A percentile compares a stretch with the other conserved stretches of the same genome.
These are phyloP conservation scores for Rostratula benghalensis DNA, from an alignment of 2,113 vertebrate species.

Conservation along the genomic window DNA sequence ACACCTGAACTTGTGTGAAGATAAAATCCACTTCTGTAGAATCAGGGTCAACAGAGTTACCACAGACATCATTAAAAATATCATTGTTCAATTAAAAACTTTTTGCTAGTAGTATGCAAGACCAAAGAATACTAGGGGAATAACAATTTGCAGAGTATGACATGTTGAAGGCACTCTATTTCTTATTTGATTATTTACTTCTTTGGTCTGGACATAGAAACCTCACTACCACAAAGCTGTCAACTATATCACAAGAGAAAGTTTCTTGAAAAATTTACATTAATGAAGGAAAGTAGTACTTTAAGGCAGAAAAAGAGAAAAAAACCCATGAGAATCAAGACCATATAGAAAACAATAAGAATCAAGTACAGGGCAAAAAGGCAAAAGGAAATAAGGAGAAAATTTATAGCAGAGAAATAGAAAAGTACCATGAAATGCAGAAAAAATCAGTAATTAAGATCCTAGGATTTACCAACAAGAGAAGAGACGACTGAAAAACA, in stretches of 20 bases:
- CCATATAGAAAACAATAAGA: background rate
- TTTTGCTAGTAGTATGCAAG: background rate
- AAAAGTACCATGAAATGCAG: background rate
- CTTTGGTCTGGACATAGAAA: background rate
- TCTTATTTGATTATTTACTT: background rate
- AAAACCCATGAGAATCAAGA: background rate
- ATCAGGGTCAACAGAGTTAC: background rate
- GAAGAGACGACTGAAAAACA: background rate
- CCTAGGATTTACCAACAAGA: background rate
- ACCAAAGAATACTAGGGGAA: background rate
- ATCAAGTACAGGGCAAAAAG: background rate
- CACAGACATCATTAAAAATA: background rate
- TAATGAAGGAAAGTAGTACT: background rate
- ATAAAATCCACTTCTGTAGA: background rate
- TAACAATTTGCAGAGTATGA: background rate
- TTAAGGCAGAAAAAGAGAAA: background rate
- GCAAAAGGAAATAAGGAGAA: background rate
- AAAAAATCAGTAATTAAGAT: background rate
- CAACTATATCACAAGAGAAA: background rate
- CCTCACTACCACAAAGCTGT: background rate
- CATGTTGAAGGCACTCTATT: background rate
- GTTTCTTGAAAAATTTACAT: background rate
- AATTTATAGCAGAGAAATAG: background rate
- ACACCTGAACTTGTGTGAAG: background rate
- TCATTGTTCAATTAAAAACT: background rate